Percentiles rank a stretch among this genome's conserved stretches.
Evolutionary conservation across 2,888 invertebrate genomes (phyloP).

Genomic region (Agrotis segetum): DNA sequence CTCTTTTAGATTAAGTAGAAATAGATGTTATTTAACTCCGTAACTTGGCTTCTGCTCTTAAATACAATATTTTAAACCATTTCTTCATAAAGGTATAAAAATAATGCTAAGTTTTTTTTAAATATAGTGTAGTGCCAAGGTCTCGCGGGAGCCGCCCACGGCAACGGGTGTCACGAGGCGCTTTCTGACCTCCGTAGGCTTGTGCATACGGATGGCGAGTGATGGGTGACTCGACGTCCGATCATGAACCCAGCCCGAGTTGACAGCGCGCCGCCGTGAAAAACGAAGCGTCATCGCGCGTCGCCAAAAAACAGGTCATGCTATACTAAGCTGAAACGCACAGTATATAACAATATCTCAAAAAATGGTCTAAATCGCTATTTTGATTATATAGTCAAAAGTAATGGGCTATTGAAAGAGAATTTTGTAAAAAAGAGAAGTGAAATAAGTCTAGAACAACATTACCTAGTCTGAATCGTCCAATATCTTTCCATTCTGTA

Average conservation of each 20-base stretch:
- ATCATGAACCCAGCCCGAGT: too few species aligned
- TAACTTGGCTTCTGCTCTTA: conserved; percentile 17
- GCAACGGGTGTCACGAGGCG: too few species aligned
- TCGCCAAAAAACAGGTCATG: too few species aligned
- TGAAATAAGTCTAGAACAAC: conserved; percentile 22
- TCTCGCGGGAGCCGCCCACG: too few species aligned
- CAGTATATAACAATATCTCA: not conserved
- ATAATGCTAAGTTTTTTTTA: not conserved
- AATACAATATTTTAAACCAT: not conserved
- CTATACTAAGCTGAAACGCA: too few species aligned
- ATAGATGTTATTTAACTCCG: conserved; percentile 23
- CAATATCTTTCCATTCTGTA: conserved; percentile 9
- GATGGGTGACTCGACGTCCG: too few species aligned
- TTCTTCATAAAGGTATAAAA: not conserved
- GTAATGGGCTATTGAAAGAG: conserved; percentile 13
- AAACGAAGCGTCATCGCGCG: too few species aligned
- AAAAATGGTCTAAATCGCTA: conserved; percentile 19
- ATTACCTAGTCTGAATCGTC: not conserved
- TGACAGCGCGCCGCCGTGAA: too few species aligned
- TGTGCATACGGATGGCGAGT: too few species aligned
- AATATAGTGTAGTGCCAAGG: too few species aligned
- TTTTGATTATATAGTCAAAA: conserved; percentile 34
- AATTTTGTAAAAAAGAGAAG: conserved; percentile 12
- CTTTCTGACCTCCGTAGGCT: too few species aligned
- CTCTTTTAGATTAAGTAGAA: conserved; percentile 50